A percentile compares a stretch with the other conserved stretches of the same genome.
Conservation (phyloP, 2,888 invertebrate genomes). For the Electrophaes corylata region DNA sequence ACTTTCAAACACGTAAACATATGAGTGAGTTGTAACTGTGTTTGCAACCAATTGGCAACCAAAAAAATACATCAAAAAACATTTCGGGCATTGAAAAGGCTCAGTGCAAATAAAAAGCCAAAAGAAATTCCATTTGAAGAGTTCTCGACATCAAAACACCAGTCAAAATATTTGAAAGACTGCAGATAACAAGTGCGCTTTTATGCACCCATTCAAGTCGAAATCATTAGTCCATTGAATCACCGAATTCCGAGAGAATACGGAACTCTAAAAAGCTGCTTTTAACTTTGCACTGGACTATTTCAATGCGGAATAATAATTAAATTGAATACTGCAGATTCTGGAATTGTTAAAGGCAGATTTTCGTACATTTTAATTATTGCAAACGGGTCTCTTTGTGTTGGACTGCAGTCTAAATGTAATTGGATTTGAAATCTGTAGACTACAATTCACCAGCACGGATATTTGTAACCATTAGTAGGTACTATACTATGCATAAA, state of each 20-base stretch:
- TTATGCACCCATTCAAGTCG: constrained; percentile 64
- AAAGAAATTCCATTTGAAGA: constrained; percentile 39
- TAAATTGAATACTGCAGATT: constrained; percentile 39
- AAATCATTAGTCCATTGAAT: constrained; percentile 77
- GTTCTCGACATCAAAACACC: constrained; percentile 40
- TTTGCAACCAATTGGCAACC: constrained; percentile 3
- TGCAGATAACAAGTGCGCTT: constrained; percentile 57
- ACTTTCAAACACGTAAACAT: background rate
- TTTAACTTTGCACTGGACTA: constrained; percentile 15
- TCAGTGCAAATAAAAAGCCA: constrained; percentile 25
- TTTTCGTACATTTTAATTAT: constrained; percentile 26
- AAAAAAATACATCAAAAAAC: constrained; percentile 18
- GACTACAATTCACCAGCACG: background rate
- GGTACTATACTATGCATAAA: background rate
- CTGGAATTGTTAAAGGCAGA: constrained; percentile 31
- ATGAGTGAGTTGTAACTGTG: background rate
- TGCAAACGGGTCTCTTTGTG: constrained; percentile 11
- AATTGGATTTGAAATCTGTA: constrained; percentile 14
- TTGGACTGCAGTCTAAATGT: background rate
- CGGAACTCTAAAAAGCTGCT: constrained; percentile 22
- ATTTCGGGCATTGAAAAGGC: constrained; percentile 26
- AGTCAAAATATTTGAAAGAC: constrained; percentile 40
- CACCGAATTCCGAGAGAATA: constrained; percentile 64
- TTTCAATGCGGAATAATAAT: constrained; percentile 36
- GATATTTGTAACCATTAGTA: background rate